These are phyloP conservation scores for Dione juno DNA, from an alignment of 2,888 invertebrate genomes.

Conservation along the genomic window DNA sequence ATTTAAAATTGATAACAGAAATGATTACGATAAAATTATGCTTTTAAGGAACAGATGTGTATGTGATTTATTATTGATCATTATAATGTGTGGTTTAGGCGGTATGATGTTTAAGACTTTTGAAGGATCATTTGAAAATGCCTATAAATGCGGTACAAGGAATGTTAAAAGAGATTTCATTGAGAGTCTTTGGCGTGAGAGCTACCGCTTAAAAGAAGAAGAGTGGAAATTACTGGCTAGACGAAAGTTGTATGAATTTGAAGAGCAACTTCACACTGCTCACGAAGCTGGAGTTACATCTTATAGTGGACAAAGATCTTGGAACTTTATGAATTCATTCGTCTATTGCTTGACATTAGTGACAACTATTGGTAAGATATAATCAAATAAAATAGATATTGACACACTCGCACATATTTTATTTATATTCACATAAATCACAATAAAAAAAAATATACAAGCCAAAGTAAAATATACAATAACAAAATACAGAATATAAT, in stretches of 20 bases:
- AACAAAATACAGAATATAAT: neutral
- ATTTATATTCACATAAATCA: neutral
- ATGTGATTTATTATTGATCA: constrained; percentile 86
- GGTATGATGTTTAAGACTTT: constrained; percentile 91
- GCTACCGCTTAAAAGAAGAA: constrained; percentile 92
- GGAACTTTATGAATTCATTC: constrained; percentile 94
- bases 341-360: constrained; percentile 93
- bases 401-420: constrained; percentile 2
- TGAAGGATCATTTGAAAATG: constrained; percentile 93
- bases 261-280: constrained; percentile 92
- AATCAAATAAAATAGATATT: constrained; percentile 14
- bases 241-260: constrained; percentile 91
- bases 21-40: constrained; percentile 81
- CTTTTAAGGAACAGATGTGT: constrained; percentile 86
- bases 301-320: constrained; percentile 92
- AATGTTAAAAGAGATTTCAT: constrained; percentile 93
- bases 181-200: constrained; percentile 91
- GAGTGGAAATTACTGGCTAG: constrained; percentile 95
- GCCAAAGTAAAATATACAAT: neutral
- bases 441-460: neutral
- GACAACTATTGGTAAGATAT: constrained; percentile 92
- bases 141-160: constrained; percentile 94
- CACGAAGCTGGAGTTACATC: constrained; percentile 93
- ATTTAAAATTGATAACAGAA: constrained; percentile 83
- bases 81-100: constrained; percentile 90